Base-by-base conservation (phyloP, 2,888 invertebrate species). In the Drosophila fulvimacula region DNA sequence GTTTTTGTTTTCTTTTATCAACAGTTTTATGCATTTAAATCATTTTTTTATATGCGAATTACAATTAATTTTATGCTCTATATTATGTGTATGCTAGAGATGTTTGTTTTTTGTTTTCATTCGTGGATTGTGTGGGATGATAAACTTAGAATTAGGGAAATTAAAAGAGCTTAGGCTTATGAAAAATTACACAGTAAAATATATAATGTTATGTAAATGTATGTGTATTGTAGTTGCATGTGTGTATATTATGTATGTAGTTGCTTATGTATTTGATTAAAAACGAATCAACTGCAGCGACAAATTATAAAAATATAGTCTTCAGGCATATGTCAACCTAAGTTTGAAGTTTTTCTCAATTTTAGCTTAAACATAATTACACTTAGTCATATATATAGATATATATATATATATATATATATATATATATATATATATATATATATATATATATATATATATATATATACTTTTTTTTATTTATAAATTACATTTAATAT, bases 221-320 rank as follows among this genome's bases (percentile, higher is more conserved):
- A 63, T 74, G 52, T 74, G 52, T 51, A 65, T 27, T 59, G 63
- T 64, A 76, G 63, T 56, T 61, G 67, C 66, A 68, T 69, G 56
- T 72, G 48, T 64, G 58, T 71, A 41, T 64, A 64, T 53, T 36
- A 69, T 85, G 52, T 66, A 53, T 85, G 52, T 66, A 53, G 63
- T 78, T 83, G 24, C 61, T 75, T 63, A 63, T 59, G 39, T 34
- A 62, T 52, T 59, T 38, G 32, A 21, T 67, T 79, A 70, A 57
- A 84, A 81, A 69, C 76, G 61, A 86, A 82, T 70, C 74, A 82
- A 82, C 71, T 69, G 56, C 80, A 57, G 59, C 64, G 84, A 75
- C 75, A 88, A 83, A 83, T 86, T 83, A 83, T 83, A 88, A 88
- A 83, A 88, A 88, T 88, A 82, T 86, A 86, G 82, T 84, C 84